A percentile compares a stretch with the other conserved stretches of the same genome.
These are phyloP conservation scores for Aptenodytes forsteri DNA, from an alignment of 2,113 vertebrate genomes.

Conservation along the genomic window DNA sequence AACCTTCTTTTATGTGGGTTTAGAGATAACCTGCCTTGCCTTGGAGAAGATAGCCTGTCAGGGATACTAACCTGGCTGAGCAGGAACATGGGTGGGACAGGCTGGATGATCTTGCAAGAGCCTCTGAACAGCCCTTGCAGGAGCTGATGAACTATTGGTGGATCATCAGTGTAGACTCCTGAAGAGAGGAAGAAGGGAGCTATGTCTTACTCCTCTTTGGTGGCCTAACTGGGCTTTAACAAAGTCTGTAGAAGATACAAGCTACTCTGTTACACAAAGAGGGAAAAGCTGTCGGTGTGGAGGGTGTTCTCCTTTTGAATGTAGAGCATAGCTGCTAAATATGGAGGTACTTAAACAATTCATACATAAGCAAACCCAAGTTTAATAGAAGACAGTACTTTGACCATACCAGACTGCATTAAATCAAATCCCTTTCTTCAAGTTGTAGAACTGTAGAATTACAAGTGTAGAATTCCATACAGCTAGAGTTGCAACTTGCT, in stretches of 20 bases:
- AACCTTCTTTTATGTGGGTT: background rate
- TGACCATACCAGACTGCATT: background rate
- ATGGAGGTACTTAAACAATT: background rate
- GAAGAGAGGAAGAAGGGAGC: background rate
- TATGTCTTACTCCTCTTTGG: accelerated
- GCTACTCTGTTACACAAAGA: background rate
- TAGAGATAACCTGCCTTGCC: background rate
- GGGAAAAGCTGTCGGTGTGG: background rate
- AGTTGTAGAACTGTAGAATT: background rate
- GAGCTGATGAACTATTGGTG: background rate
- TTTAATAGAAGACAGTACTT: background rate
- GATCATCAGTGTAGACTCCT: background rate
- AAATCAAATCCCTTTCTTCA: background rate
- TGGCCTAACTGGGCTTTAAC: background rate
- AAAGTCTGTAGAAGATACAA: background rate
- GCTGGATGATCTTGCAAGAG: background rate
- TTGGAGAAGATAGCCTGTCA: background rate
- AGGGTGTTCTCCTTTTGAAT: background rate
- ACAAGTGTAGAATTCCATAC: background rate
- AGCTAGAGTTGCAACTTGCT: background rate
- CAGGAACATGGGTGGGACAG: background rate
- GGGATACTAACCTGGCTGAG: background rate
- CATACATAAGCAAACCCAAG: background rate
- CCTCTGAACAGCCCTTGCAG: background rate
- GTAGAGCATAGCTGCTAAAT: background rate